Evolutionary conservation across 2,888 invertebrate genomes (phyloP).

Genomic region (Drosophila meridiana): DNA sequence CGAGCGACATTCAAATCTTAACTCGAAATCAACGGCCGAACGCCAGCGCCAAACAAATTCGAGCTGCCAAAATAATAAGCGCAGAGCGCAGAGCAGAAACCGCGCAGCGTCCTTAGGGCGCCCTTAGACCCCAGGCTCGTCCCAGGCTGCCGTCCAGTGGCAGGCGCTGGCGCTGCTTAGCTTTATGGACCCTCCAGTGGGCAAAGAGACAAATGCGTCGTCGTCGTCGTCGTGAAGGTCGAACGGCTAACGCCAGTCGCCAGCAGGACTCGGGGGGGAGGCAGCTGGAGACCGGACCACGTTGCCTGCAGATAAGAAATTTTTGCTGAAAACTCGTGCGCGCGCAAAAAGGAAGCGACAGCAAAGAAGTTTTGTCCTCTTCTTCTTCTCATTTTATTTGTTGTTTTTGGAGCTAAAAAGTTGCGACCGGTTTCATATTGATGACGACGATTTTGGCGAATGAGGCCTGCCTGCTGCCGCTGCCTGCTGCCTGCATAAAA

Average conservation of each 20-base stretch:
- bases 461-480: conserved; percentile 26
- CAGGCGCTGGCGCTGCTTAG: conserved; percentile 45
- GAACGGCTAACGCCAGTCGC: conserved; percentile 62
- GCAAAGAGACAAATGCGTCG: conserved; percentile 70
- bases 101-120: conserved; percentile 2
- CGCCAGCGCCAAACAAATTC: conserved; percentile 78
- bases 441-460: conserved; percentile 57
- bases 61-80: conserved; percentile 82
- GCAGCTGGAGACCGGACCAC: no score
- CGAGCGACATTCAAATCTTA: conserved; percentile 83
- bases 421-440: conserved; percentile 67
- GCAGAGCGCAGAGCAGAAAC: background rate
- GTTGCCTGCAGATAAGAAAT: conserved; percentile 69
- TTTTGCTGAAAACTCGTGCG: conserved; percentile 80
- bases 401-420: conserved; percentile 9
- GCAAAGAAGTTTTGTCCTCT: conserved; percentile 17
- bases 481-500: conserved; percentile 71
- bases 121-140: conserved; percentile 8
- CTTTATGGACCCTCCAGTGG: conserved; percentile 57
- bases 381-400: background rate
- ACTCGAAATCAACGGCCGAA: conserved; percentile 81
- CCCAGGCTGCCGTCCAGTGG: conserved; percentile 28
- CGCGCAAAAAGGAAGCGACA: conserved; percentile 73
- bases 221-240: conserved; percentile 49
- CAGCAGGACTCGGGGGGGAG: background rate